Conservation (phyloP, 1,140 invertebrate genomes). For the Drosophila bocki region DNA sequence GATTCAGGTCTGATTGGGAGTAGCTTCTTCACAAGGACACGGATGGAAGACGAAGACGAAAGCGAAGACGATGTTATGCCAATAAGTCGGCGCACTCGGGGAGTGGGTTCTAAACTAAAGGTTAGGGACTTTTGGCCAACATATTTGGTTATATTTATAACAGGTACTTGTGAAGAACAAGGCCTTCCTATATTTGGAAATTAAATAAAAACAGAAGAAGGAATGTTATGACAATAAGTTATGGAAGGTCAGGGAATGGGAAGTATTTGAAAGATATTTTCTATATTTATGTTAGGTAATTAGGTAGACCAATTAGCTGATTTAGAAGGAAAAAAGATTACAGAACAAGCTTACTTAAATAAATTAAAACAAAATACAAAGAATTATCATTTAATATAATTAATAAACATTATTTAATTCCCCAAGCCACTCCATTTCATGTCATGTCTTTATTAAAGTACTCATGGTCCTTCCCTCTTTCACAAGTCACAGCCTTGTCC, state of each 20-base stretch:
- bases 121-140: neutral
- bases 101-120: neutral
- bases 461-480: neutral
- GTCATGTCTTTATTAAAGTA: neutral
- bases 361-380: neutral
- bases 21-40: constrained; percentile 24
- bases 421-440: neutral
- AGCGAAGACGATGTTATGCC: constrained; percentile 17
- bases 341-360: neutral
- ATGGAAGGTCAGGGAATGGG: neutral
- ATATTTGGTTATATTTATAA: constrained; percentile 14
- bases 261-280: neutral
- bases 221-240: neutral
- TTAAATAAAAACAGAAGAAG: neutral
- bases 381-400: no score
- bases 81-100: neutral
- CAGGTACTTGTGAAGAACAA: neutral
- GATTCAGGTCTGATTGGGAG: constrained; percentile 9
- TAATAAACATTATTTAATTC: no score
- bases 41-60: neutral
- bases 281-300: neutral
- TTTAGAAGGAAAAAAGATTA: no score
- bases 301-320: neutral
- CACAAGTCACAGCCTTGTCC: constrained; percentile 3
- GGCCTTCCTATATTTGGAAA: constrained; percentile 1